Conservation (phyloP, 2,888 invertebrate species). For the Thelaira solivaga region DNA sequence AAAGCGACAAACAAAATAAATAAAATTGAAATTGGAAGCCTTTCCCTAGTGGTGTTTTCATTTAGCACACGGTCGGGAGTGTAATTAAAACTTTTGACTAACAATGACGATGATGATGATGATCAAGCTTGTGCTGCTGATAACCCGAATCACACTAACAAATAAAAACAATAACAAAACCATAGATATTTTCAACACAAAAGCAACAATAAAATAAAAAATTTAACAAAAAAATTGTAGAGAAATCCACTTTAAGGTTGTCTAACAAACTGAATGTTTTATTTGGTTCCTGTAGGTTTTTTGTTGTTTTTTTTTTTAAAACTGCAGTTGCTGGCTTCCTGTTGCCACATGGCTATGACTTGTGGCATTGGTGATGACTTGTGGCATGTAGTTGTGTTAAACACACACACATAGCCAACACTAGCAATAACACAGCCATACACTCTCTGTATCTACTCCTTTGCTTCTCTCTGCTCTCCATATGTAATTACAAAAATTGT, state of each 20-base stretch:
- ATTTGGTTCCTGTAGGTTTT: slow-evolving; percentile 11
- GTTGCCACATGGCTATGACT: slow-evolving; percentile 61
- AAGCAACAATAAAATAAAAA: slow-evolving; percentile 24
- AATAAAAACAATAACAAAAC: slow-evolving; percentile 64
- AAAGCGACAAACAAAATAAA: slow-evolving; percentile 20
- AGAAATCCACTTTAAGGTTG: slow-evolving; percentile 55
- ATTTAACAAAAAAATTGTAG: slow-evolving; percentile 8
- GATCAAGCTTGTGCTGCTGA: slow-evolving; percentile 34
- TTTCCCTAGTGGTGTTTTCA: slow-evolving; percentile 43
- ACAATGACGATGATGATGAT: slow-evolving; percentile 68
- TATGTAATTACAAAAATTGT: slow-evolving; percentile 30
- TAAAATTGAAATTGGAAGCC: slow-evolving; percentile 61
- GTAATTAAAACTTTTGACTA: slow-evolving; percentile 75
- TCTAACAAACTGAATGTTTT: slow-evolving; percentile 54
- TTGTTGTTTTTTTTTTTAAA: slow-evolving; percentile 21
- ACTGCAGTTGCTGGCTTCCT: slow-evolving; percentile 50
- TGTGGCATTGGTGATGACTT: slow-evolving; percentile 61
- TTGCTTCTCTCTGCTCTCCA: background rate
- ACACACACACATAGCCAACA: background rate
- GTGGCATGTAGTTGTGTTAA: slow-evolving; percentile 59
- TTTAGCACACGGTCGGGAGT: slow-evolving; percentile 64
- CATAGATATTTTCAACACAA: background rate
- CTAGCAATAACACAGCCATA: background rate
- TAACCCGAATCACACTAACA: slow-evolving; percentile 64
- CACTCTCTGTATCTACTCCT: background rate